A percentile compares a stretch with the other conserved stretches of the same genome.
Evolutionary conservation across 2,888 invertebrate genomes (phyloP).

Genomic region (Gibbula magus): DNA sequence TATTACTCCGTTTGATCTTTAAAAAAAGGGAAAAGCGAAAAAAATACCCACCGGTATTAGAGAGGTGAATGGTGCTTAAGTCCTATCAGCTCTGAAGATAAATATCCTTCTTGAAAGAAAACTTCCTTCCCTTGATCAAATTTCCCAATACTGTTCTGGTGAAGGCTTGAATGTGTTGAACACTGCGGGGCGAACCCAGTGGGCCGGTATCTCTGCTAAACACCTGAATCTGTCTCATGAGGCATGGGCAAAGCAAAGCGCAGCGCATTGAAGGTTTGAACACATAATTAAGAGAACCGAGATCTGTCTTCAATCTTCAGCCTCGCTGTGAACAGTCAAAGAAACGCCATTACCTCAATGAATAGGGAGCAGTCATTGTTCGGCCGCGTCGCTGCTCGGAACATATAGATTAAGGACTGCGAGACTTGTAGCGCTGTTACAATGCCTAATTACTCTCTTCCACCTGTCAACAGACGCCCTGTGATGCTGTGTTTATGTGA

Average conservation of each 20-base stretch:
- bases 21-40: too few species aligned
- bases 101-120: not conserved
- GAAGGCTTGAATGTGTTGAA: not conserved
- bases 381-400: not conserved
- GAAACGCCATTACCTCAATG: not conserved
- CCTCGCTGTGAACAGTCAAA: not conserved
- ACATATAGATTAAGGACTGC: conserved; percentile 9
- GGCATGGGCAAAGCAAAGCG: not conserved
- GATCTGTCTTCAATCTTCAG: not conserved
- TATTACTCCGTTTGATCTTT: not conserved
- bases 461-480: conserved; percentile 2
- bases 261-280: not conserved
- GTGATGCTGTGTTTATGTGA: not conserved
- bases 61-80: not conserved
- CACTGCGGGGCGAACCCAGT: not conserved
- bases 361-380: conserved; percentile 18
- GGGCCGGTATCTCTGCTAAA: not conserved
- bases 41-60: conserved; percentile 2
- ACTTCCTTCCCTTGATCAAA: not conserved
- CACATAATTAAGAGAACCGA: not conserved
- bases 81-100: not conserved
- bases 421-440: not conserved
- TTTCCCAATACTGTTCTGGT: not conserved
- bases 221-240: conserved; percentile 18
- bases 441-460: not conserved